A percentile compares a stretch with the other conserved stretches of the same genome.
phyloP scores from a whole-genome alignment of 2,113 vertebrate species.

The Myrmecophaga tridactyla region DNA sequence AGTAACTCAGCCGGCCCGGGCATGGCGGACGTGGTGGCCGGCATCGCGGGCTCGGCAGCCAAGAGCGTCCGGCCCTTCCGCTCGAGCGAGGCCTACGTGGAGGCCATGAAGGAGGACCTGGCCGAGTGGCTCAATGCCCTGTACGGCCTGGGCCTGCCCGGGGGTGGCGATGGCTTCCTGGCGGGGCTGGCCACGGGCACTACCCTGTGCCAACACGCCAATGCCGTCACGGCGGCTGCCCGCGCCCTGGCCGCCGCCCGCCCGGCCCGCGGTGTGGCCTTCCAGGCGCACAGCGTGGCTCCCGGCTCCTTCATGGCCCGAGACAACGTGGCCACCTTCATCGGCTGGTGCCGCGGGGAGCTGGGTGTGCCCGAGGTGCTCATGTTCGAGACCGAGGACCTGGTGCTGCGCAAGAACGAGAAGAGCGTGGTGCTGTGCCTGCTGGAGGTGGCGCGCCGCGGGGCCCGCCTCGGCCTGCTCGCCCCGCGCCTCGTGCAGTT shows the following conservation, averaged over 20 bases:
- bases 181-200: conserved; percentile 83
- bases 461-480: conserved; percentile 95
- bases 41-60: conserved; percentile 85
- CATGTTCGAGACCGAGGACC: conserved; percentile 98
- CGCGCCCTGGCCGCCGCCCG: conserved; percentile 80
- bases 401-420: conserved; percentile 96
- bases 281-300: conserved; percentile 89
- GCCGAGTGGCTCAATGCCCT: conserved; percentile 88
- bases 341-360: conserved; percentile 94
- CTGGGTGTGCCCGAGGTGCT: conserved; percentile 95
- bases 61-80: conserved; percentile 88
- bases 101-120: conserved; percentile 90
- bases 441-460: conserved; percentile 94
- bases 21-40: conserved; percentile 82
- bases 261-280: conserved; percentile 89
- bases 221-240: conserved; percentile 83
- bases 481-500: conserved; percentile 97
- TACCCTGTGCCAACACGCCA: conserved; percentile 86
- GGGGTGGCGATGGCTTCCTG: conserved; percentile 83
- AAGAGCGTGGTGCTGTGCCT: conserved; percentile 97
- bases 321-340: conserved; percentile 98
- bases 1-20: conserved; percentile 62
- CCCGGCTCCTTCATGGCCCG: conserved; percentile 93
- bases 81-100: conserved; percentile 88
- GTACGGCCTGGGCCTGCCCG: conserved; percentile 83